Evolutionary conservation across 2,113 vertebrate species (phyloP).

Genomic region (Geococcyx californianus): DNA sequence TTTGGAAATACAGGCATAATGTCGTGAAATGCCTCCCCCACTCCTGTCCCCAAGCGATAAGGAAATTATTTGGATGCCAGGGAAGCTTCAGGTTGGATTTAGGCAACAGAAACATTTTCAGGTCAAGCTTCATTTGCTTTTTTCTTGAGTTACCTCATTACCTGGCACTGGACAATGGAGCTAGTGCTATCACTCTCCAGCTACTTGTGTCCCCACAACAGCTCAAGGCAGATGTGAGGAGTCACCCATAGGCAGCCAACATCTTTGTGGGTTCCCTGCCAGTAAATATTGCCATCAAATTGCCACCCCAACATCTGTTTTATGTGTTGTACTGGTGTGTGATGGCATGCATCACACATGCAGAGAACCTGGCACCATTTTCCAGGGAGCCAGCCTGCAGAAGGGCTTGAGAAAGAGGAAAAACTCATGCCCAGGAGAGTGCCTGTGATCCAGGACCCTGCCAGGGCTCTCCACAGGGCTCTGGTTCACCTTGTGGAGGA

Average conservation of each 20-base stretch:
- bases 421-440: not conserved
- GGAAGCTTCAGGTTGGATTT: slow-evolving; percentile 4
- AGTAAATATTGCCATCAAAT: not conserved
- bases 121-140: not conserved
- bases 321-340: fast-evolving
- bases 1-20: slow-evolving; percentile 32
- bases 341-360: too few relatives aligned
- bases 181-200: not conserved
- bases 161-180: not conserved
- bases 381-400: not conserved
- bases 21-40: not conserved
- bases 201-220: fast-evolving
- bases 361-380: not conserved
- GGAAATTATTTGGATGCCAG: not conserved
- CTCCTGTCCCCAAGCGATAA: slow-evolving; percentile 12
- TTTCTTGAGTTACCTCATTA: not conserved
- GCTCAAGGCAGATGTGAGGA: not conserved
- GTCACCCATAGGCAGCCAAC: fast-evolving
- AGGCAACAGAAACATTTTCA: slow-evolving; percentile 16
- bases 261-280: not conserved
- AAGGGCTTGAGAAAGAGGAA: not conserved
- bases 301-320: not conserved
- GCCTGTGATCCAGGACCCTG: not conserved
- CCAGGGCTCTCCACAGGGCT: not conserved
- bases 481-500: not conserved